Evolutionary conservation across 1,140 invertebrate genomes (phyloP).

Genomic region (Diabrotica virgifera): DNA sequence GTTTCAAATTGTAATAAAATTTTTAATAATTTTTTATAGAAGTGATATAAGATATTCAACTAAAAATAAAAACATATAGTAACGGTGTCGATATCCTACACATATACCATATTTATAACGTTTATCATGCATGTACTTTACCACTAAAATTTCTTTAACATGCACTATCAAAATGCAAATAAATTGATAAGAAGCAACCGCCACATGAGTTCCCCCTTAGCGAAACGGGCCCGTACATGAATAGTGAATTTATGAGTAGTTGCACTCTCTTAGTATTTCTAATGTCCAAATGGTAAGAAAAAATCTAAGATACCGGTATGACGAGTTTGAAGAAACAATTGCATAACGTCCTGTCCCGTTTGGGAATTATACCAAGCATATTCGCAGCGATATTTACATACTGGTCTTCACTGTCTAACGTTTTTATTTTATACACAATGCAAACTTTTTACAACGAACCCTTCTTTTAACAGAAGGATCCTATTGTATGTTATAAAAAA

Average conservation of each 20-base stretch:
- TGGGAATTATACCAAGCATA: slow-evolving; percentile 8
- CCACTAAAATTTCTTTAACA: too few species aligned
- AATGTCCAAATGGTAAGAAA: slow-evolving; percentile 12
- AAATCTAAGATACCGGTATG: slow-evolving; percentile 10
- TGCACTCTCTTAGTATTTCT: neutral
- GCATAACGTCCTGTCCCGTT: slow-evolving; percentile 9
- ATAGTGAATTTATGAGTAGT: slow-evolving; percentile 8
- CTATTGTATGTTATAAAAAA: neutral
- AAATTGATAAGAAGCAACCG: slow-evolving; percentile 9
- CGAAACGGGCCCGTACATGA: neutral
- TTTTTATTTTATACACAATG: slow-evolving; percentile 12
- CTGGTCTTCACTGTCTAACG: slow-evolving; percentile 4
- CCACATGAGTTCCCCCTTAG: slow-evolving; percentile 8
- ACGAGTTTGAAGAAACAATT: slow-evolving; percentile 15
- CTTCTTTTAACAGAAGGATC: neutral
- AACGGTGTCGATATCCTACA: too few species aligned
- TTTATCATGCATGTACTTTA: too few species aligned
- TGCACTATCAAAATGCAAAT: slow-evolving; percentile 2
- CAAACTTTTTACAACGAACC: slow-evolving; percentile 12
- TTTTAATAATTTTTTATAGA: too few species aligned
- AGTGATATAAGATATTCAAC: too few species aligned
- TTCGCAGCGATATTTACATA: slow-evolving; percentile 14
- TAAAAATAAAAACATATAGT: too few species aligned
- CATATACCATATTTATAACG: too few species aligned
- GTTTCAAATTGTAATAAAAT: too few species aligned